Evolutionary conservation across 1,140 invertebrate species (phyloP), one percentile per base, ranked within the genome.

Genomic region (Drosophila dunni): DNA sequence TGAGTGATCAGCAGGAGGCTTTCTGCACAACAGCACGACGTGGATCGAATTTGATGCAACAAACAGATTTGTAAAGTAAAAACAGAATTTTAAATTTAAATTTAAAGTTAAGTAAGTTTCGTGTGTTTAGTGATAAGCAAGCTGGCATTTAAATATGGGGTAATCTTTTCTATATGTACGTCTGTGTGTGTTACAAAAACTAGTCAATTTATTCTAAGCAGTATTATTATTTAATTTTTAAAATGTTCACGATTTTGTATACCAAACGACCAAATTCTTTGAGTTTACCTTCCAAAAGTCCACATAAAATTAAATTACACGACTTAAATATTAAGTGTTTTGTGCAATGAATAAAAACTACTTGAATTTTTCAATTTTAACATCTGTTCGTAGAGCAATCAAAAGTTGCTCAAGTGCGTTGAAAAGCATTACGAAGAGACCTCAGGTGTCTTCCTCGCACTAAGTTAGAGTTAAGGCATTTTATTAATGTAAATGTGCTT

Each of bases 1-100:
- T 88, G 33, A 38, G 66, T 36, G 84, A 89, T 3, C 84, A 89
- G 64, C 84, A 81, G 54, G 83, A 88, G 42, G 56, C 84, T 3
- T 72, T 78, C 36, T 88, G 84, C 58, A 89, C 79, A 9, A 88
- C 77, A 11, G 53, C 74, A 24, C 67, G 81, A 7, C 63, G 71
- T 4, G 61, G 70, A 13, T 89, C 84, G 2, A 62, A 36, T 11
- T 36, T 67, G 34, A 15, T 89, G 65, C 80, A 89, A 24, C 84
- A 89, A 75, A 89, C 84, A 0, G 81, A 89, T 62, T 72, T 89
- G 58, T 57, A 58, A 57, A 13, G 48, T 36, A 20, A 51, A 15
- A 8, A 3, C 10, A 38, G 33, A 17, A 20, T n/a, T 54, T 54
- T 20, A 10, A 36, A 29, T 29, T n/a, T 36, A 36, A 54, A 33